A percentile compares a stretch with the other conserved stretches of the same genome.
phyloP scores from a whole-genome alignment of 2,113 vertebrate species.

The Paratilapia polleni region DNA sequence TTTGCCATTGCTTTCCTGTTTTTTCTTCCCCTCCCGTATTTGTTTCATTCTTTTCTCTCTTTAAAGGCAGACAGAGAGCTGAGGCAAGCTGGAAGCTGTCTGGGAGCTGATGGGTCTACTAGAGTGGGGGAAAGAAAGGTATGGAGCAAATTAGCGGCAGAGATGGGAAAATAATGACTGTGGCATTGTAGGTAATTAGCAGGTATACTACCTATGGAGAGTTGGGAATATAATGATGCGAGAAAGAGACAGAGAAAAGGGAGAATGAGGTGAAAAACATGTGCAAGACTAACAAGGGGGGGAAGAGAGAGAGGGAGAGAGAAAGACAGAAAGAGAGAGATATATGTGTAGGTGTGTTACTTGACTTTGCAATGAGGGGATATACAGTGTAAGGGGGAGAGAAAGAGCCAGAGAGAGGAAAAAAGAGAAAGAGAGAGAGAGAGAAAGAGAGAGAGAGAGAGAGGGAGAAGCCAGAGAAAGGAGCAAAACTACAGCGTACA shows the following conservation, averaged over 20 bases:
- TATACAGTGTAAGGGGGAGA: conserved; percentile 40
- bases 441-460: conserved; percentile 56
- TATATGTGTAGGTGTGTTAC: conserved; percentile 51
- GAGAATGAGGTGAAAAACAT: conserved; percentile 72
- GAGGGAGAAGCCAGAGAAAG: neutral
- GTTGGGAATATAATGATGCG: conserved; percentile 77
- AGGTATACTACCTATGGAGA: conserved; percentile 77
- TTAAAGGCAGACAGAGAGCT: conserved; percentile 70
- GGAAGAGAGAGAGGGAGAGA: conserved; percentile 6
- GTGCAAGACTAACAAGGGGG: conserved; percentile 65
- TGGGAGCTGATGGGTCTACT: conserved; percentile 64
- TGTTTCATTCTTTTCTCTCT: conserved; percentile 44
- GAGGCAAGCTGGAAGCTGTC: conserved; percentile 73
- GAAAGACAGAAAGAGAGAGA: conserved; percentile 13
- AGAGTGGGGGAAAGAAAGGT: conserved; percentile 58
- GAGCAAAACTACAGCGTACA: conserved; percentile 52
- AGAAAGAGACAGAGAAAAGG: conserved; percentile 64
- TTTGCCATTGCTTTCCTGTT: conserved; percentile 30
- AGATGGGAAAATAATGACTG: conserved; percentile 80
- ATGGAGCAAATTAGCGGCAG: conserved; percentile 75
- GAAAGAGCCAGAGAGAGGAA: conserved; percentile 45
- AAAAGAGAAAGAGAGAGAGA: conserved; percentile 28
- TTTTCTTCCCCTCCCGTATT: conserved; percentile 28
- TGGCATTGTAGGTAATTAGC: conserved; percentile 80
- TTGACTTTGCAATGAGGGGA: conserved; percentile 54